Base-by-base conservation (phyloP, 2,888 invertebrate genomes). In the Scelioninae gen. 1 region DNA sequence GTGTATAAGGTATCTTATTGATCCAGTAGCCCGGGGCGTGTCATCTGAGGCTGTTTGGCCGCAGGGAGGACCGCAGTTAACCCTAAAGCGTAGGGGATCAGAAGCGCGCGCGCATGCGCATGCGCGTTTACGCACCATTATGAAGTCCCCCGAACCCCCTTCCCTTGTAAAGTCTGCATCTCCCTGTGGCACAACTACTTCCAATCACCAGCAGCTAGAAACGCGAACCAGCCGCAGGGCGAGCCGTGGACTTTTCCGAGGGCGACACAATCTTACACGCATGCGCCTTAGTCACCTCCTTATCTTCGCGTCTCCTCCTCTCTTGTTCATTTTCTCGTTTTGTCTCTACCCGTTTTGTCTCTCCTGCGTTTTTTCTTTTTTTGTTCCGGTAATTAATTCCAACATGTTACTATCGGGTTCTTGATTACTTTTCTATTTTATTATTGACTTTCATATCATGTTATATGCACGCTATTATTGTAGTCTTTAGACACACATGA, bases 21-120 rank as follows among this genome's bases (percentile, higher is more conserved):
- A 92, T 92, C 92, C 91, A 92, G 92, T 92, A 91, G 92, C 92
- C 92, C 86, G 92, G 92, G 92, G 92, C 92, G 92, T 92, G 92
- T 92, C 92, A 90, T 92, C 91, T 91, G 91, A 91, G 91, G 91
- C 90, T 90, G 91, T 91, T 88, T 91, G 89, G 91, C 92, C 92
- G 91, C 92, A 91, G 92, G 92, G 92, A 92, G 92, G 92, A 92
- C 92, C 92, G 90, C 89, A 89, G 90, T 89, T 90, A 90, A 91
- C 91, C 91, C 91, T 91, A 90, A 91, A 91, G 91, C 90, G 88
- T 89, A 89, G 88, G 90, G 91, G 90, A 88, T 87, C 86, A 86
- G 85, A 43, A 83, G 80, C 79, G 83, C 86, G 86, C 80, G 51
- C 83, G 81, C 63, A 60, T 78, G 88, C 91, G 91, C 91, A 90